These are phyloP conservation scores for Aurelia sp. DNA, from an alignment of 30 jellyfish, hydroid and myxozoan genomes.

Conservation along the genomic window DNA sequence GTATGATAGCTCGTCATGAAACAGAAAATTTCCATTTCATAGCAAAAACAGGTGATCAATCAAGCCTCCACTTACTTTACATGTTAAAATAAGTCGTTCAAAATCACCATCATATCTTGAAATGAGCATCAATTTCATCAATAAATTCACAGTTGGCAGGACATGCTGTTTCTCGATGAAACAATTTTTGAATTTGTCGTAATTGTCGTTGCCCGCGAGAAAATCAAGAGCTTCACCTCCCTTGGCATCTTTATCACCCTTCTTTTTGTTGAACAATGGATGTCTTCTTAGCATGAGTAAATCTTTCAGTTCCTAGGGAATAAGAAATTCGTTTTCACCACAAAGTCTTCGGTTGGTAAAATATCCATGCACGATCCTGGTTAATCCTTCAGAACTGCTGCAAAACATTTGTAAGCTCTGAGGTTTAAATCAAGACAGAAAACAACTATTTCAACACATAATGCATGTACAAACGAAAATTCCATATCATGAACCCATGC, in stretches of 20 bases:
- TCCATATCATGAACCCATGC: no score
- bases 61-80: conserved; percentile 44
- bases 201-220: not conserved
- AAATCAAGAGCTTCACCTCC: not conserved
- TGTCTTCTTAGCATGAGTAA: conserved; percentile 52
- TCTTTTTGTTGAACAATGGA: conserved; percentile 50
- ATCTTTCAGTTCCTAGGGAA: conserved; percentile 51
- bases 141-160: conserved; percentile 22
- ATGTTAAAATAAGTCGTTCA: conserved; percentile 49
- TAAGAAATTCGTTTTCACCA: not conserved
- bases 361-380: no score
- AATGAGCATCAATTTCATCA: conserved; percentile 48
- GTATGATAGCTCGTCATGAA: no score
- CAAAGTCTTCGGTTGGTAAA: not conserved
- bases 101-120: conserved; percentile 31
- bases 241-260: not conserved
- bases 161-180: conserved; percentile 10
- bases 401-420: no score
- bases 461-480: no score
- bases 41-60: not conserved
- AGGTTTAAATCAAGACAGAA: no score
- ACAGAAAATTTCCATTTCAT: no score
- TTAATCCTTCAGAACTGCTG: no score
- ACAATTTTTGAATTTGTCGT: conserved; percentile 6
- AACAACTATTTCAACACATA: no score